Evolutionary conservation across 2,113 vertebrate genomes (phyloP).

Genomic region (Gallinago undulata): DNA sequence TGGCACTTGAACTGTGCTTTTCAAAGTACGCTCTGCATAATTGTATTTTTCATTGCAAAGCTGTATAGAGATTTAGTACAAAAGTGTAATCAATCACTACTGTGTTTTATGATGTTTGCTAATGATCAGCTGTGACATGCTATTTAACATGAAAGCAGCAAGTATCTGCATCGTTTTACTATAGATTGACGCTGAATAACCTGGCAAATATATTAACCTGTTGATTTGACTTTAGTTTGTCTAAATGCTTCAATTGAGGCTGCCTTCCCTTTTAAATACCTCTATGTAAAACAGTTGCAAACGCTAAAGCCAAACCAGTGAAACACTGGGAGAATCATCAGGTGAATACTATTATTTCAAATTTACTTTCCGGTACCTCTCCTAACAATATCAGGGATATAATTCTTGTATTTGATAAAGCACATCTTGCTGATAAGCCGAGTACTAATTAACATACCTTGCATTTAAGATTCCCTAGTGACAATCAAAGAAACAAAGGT

Average conservation of each 20-base stretch:
- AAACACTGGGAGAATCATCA: background rate
- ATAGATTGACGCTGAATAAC: background rate
- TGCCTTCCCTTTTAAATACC: background rate
- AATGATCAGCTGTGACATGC: background rate
- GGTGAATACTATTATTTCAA: background rate
- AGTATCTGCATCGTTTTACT: background rate
- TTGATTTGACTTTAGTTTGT: background rate
- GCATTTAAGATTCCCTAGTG: background rate
- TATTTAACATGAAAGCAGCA: background rate
- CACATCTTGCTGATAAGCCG: background rate
- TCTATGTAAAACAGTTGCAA: background rate
- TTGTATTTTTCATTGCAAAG: background rate
- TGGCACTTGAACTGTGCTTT: background rate
- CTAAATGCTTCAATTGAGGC: background rate
- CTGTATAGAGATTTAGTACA: background rate
- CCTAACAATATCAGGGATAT: background rate
- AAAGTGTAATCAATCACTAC: background rate
- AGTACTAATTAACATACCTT: background rate
- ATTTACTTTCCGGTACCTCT: background rate
- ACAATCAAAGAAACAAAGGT: conserved; percentile 23
- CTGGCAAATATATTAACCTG: background rate
- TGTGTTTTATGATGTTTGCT: background rate
- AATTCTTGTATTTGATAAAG: background rate
- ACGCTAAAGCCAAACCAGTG: background rate
- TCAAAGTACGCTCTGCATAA: background rate